phyloP scores from a whole-genome alignment of 37 sponge, comb jelly and placozoan genomes.

The Ephydatia muelleri region DNA sequence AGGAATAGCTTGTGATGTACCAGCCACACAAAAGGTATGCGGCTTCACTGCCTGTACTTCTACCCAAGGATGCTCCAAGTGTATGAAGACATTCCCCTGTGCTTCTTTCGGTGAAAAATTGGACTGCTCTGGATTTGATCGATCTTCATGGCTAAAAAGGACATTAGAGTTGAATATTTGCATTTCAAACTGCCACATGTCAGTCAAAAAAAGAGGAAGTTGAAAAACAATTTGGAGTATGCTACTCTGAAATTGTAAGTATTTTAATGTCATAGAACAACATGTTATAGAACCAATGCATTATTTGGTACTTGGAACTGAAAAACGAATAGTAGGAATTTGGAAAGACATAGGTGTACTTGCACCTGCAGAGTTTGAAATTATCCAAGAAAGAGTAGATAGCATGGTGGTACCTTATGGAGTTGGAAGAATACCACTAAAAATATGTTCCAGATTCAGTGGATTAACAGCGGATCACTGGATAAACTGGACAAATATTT shows the following conservation, averaged over 20 bases:
- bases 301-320: conserved; percentile 3
- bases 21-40: conserved; percentile 39
- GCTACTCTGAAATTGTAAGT: conserved; percentile 28
- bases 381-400: conserved; percentile 34
- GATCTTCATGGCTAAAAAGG: conserved; percentile 29
- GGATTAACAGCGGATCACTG: conserved; percentile 74
- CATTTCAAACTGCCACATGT: neutral
- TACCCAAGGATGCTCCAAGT: conserved; percentile 33
- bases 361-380: neutral
- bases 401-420: conserved; percentile 14
- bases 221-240: conserved; percentile 26
- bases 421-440: conserved; percentile 44
- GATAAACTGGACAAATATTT: conserved; percentile 46
- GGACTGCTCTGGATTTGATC: conserved; percentile 37
- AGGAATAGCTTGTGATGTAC: conserved; percentile 43
- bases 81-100: conserved; percentile 24
- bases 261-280: neutral
- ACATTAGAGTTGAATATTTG: neutral
- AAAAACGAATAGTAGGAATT: neutral
- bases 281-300: conserved; percentile 23
- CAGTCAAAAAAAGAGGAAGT: neutral
- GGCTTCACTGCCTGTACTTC: conserved; percentile 36
- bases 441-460: conserved; percentile 38
- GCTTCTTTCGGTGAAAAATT: conserved; percentile 23
- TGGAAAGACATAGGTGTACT: conserved; percentile 20